Base-by-base conservation (phyloP, 1,140 invertebrate genomes). In the Hylyphantes graminicola region DNA sequence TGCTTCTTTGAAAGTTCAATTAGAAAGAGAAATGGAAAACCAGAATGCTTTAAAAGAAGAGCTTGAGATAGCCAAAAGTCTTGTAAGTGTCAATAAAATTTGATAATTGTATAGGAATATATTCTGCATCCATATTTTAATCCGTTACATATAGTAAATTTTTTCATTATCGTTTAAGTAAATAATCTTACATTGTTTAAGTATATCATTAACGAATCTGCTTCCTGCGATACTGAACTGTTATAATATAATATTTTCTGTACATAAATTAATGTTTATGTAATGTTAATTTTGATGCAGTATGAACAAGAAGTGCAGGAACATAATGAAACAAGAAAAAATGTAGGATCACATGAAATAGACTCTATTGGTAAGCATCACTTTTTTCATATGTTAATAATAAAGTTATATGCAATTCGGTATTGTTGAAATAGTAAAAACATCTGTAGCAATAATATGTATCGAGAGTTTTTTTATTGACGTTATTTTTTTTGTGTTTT, bases 271-370 rank as follows among this genome's bases (percentile, higher is more conserved):
- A 13, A 59, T 12, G 11, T 59, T 59, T 12, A 13, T 13, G n/a
- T 59, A 13, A 19, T 21, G 9, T 7, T 55, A 19, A 54, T 53
- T 55, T 57, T 72, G 48, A 63, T 73, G n/a, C 53, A 81, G 79
- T 81, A 80, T 59, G 65, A 80, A 57, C 77, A 80, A 59, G 77
- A 80, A 48, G 70, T 80, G 77, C 57, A 50, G 17, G 77, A 80
- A 8, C 65, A 70, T 50, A 80, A 80, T 9, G 13, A 19, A 9
- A 70, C 64, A 8, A 70, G 50, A 59, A n/a, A 68, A 51, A 59
- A 80, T 50, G 21, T 68, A 9, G 17, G 51, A 50, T 80, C 77
- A 13, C 15, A 70, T 17, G n/a, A 70, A 15, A 1, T 51, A 10
- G 19, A 70, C 59, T 15, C 53, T 9, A 15, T 19, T 67, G 19